phyloP scores from a whole-genome alignment of 2,797 vertebrate species.

The Chaunax sp. region DNA sequence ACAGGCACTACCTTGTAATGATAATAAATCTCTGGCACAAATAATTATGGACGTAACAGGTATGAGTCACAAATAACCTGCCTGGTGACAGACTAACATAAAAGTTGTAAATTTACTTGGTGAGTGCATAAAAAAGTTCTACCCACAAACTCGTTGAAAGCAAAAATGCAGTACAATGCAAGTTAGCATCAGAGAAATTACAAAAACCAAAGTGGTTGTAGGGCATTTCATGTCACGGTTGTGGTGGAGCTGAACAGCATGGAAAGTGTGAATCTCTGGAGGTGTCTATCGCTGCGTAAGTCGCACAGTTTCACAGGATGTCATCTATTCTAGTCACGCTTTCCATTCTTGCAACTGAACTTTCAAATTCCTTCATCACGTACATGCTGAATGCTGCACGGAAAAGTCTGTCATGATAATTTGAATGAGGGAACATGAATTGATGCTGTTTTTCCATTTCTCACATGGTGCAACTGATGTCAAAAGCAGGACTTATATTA shows the following conservation, averaged over 20 bases:
- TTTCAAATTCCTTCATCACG: slow-evolving; percentile 51
- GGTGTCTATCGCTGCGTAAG: slow-evolving; percentile 51
- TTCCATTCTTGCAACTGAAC: slow-evolving; percentile 62
- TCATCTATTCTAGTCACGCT: slow-evolving; percentile 65
- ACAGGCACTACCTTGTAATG: too few relatives aligned
- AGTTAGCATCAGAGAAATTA: not conserved
- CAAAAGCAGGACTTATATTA: slow-evolving; percentile 55
- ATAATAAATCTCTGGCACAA: too few relatives aligned
- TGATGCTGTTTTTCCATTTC: slow-evolving; percentile 28
- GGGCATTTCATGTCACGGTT: too few relatives aligned
- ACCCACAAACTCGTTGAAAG: too few relatives aligned
- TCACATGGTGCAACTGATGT: slow-evolving; percentile 6
- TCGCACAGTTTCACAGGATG: slow-evolving; percentile 76
- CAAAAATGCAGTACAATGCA: too few relatives aligned
- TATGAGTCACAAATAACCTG: too few relatives aligned
- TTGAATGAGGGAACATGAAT: slow-evolving; percentile 9
- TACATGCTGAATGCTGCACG: slow-evolving; percentile 13
- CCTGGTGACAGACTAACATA: too few relatives aligned
- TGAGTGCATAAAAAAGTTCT: too few relatives aligned
- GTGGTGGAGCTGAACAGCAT: slow-evolving; percentile 23
- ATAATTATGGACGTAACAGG: too few relatives aligned
- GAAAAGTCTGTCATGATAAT: slow-evolving; percentile 38
- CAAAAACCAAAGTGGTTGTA: slow-evolving; percentile 19
- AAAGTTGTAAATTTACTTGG: too few relatives aligned
- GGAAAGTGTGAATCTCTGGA: slow-evolving; percentile 80